These are phyloP conservation scores for Gnathonemus longibarbis DNA, from an alignment of 2,113 vertebrate genomes.

Conservation along the genomic window DNA sequence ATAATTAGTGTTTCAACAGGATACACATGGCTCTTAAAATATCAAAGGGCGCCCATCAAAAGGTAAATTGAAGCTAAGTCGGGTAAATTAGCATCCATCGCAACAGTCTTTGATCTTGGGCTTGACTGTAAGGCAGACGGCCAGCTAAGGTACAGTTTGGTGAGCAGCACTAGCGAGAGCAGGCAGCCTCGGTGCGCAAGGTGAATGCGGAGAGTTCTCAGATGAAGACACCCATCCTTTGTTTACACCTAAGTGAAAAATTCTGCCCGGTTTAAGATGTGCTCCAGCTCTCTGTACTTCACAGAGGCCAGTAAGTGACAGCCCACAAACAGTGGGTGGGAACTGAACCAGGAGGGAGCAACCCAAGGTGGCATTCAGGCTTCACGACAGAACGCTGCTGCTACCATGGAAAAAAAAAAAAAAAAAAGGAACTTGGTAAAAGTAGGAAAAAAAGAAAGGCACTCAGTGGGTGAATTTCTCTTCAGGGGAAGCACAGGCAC, in stretches of 20 bases:
- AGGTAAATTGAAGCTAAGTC: neutral
- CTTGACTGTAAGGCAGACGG: neutral
- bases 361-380: neutral
- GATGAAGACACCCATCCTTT: conserved; percentile 9
- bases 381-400: neutral
- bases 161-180: neutral
- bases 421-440: neutral
- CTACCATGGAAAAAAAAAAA: neutral
- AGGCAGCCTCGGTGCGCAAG: neutral
- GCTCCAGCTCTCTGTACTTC: conserved; percentile 19
- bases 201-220: neutral
- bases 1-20: neutral
- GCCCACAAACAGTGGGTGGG: conserved; percentile 1
- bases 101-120: neutral
- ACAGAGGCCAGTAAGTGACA: conserved; percentile 10
- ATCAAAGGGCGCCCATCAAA: neutral
- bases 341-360: neutral
- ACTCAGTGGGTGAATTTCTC: neutral
- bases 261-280: neutral
- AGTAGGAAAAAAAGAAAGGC: neutral
- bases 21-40: neutral
- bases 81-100: neutral
- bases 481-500: neutral
- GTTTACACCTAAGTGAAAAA: conserved; percentile 17
- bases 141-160: neutral